Percentiles rank a stretch among this genome's conserved stretches.
Evolutionary conservation across 2,888 invertebrate genomes (phyloP).

Genomic region (Acrobasis suavella): DNA sequence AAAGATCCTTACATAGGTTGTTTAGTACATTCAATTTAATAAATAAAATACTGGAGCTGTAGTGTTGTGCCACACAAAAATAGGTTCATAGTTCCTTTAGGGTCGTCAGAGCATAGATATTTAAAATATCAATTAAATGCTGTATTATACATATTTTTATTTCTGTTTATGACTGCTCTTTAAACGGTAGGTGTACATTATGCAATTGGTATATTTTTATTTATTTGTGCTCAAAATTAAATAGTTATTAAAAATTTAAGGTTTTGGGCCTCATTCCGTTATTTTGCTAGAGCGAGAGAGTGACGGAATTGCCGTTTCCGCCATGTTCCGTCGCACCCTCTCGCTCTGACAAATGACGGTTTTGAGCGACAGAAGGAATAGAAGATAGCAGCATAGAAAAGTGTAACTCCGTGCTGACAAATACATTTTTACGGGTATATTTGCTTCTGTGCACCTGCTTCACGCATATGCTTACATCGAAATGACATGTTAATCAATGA

Average conservation of each 20-base stretch:
- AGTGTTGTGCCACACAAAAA: background rate
- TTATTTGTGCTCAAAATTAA: too few relatives aligned
- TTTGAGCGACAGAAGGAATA: too few relatives aligned
- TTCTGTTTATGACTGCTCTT: constrained; percentile 7
- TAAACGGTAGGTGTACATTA: constrained; percentile 6
- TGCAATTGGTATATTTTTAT: background rate
- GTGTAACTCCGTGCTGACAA: too few relatives aligned
- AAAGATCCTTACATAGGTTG: too few relatives aligned
- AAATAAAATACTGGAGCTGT: constrained; percentile 5
- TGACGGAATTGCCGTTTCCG: too few relatives aligned
- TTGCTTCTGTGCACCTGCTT: constrained; percentile 23
- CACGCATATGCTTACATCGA: constrained; percentile 36
- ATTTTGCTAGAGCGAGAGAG: too few relatives aligned
- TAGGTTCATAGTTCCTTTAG: constrained; percentile 19
- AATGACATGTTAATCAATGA: constrained; percentile 34
- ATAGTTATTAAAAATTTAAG: too few relatives aligned
- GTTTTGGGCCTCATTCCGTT: too few relatives aligned
- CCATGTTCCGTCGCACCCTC: too few relatives aligned
- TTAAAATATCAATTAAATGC: constrained; percentile 6
- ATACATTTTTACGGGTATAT: background rate
- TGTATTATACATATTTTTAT: background rate
- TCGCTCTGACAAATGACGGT: too few relatives aligned
- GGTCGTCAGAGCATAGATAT: constrained; percentile 11
- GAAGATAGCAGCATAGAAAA: too few relatives aligned
- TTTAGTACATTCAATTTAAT: too few relatives aligned